These are phyloP conservation scores for Oreortyx pictus DNA, from an alignment of 2,797 vertebrate species.

Conservation along the genomic window DNA sequence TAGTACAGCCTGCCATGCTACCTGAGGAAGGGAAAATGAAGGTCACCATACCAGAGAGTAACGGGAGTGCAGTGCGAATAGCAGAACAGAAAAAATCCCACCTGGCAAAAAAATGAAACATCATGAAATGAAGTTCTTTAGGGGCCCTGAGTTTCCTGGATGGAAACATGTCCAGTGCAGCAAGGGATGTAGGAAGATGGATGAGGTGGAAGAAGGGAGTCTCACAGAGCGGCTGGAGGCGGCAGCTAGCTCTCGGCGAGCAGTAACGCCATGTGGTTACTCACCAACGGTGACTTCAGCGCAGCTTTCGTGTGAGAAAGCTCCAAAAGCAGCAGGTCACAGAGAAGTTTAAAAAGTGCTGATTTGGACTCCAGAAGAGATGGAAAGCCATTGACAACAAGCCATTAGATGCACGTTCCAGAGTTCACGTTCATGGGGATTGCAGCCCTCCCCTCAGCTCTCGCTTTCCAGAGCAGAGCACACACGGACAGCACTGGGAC, in stretches of 20 bases:
- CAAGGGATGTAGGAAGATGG: constrained; percentile 6
- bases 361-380: neutral
- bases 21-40: constrained; percentile 42
- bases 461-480: neutral
- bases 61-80: neutral
- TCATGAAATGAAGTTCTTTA: constrained; percentile 27
- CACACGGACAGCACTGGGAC: neutral
- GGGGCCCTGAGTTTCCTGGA: constrained; percentile 51
- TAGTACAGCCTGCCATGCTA: constrained; percentile 2
- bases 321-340: neutral
- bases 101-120: constrained; percentile 44
- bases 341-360: neutral
- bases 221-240: constrained; percentile 8
- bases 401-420: neutral
- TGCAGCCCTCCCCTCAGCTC: neutral
- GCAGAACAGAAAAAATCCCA: constrained; percentile 53
- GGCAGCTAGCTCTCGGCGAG: constrained; percentile 26
- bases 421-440: neutral
- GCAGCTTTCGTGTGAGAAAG: neutral
- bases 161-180: constrained; percentile 33
- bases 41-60: neutral
- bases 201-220: constrained; percentile 56
- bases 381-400: neutral
- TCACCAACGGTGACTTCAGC: neutral
- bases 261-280: neutral